Evolutionary conservation across 2,888 invertebrate species (phyloP).

Genomic region (Polyommatus icarus): DNA sequence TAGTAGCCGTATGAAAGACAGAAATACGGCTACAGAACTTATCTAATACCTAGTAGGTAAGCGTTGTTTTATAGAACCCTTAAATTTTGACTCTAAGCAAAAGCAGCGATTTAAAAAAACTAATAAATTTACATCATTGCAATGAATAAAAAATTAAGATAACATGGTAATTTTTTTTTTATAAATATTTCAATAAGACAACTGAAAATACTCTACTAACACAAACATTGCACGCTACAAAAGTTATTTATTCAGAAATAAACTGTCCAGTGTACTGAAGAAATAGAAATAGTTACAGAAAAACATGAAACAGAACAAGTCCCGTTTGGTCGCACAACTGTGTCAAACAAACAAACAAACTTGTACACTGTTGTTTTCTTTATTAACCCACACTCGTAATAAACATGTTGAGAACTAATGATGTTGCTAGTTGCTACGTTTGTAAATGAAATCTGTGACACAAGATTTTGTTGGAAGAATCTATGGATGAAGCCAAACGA

Average conservation of each 20-base stretch:
- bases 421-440: not conserved
- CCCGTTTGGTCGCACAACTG: not conserved
- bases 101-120: no score
- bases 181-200: no score
- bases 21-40: no score
- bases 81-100: no score
- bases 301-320: conserved; percentile 11
- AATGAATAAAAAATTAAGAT: no score
- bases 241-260: not conserved
- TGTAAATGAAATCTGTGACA: not conserved
- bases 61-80: no score
- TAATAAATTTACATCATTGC: no score
- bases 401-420: not conserved
- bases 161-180: no score
- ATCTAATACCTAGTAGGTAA: no score
- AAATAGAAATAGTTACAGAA: not conserved
- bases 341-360: conserved; percentile 10
- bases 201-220: not conserved
- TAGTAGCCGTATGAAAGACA: no score
- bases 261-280: not conserved
- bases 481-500: no score
- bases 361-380: not conserved
- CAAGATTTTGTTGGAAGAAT: no score
- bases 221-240: not conserved
- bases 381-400: not conserved